phyloP scores from a whole-genome alignment of 2,113 vertebrate species.

The Oncorhynchus kisutch region DNA sequence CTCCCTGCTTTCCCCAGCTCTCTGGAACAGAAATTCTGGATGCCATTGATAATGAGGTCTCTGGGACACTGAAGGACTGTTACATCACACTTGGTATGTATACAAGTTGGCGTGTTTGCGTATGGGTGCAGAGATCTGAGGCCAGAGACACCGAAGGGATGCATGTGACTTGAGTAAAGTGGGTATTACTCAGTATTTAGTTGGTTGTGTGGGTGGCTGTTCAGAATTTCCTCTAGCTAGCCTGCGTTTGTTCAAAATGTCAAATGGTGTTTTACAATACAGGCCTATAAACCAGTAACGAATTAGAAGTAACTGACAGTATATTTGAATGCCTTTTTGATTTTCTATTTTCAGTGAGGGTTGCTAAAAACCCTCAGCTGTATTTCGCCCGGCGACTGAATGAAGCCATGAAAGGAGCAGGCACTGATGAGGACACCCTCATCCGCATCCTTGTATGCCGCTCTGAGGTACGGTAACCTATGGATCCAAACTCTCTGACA shows the following conservation, averaged over 20 bases:
- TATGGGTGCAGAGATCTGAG: too few relatives aligned
- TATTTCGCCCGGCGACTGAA: conserved; percentile 88
- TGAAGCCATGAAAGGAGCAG: conserved; percentile 83
- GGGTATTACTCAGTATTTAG: too few relatives aligned
- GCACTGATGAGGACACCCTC: conserved; percentile 85
- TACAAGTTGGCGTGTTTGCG: neutral
- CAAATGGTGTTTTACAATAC: too few relatives aligned
- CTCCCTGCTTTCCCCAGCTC: conserved; percentile 53
- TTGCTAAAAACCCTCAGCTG: conserved; percentile 81
- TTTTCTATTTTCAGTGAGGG: neutral
- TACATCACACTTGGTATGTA: conserved; percentile 71
- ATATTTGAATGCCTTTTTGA: neutral
- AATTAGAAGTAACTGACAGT: too few relatives aligned
- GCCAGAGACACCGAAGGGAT: neutral
- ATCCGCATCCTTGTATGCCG: conserved; percentile 87
- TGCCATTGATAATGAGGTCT: conserved; percentile 69
- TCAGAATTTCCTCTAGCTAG: too few relatives aligned
- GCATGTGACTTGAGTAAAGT: neutral
- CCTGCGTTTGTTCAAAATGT: too few relatives aligned
- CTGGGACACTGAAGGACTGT: conserved; percentile 76
- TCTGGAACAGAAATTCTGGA: conserved; percentile 77
- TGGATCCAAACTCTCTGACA: conserved; percentile 6
- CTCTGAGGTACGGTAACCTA: conserved; percentile 77
- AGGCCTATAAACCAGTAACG: too few relatives aligned
- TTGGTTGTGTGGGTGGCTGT: too few relatives aligned